Evolutionary conservation across 2,888 invertebrate species (phyloP).

Genomic region (Nasonovia ribisnigri): DNA sequence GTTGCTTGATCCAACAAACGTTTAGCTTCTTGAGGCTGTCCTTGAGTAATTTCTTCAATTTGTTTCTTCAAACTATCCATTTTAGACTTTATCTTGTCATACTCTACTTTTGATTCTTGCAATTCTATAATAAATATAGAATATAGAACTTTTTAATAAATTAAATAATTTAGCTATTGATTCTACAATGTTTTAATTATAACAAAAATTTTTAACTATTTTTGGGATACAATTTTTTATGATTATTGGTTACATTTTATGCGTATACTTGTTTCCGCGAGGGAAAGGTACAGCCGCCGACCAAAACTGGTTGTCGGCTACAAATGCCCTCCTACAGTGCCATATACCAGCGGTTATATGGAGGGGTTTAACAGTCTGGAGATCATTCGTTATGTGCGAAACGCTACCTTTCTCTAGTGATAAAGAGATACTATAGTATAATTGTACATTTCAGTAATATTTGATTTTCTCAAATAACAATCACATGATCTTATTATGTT

Average conservation of each 20-base stretch:
- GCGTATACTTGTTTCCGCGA: too few species aligned
- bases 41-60: constrained; percentile 79
- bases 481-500: background rate
- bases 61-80: constrained; percentile 77
- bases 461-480: background rate
- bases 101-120: constrained; percentile 75
- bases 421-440: too few species aligned
- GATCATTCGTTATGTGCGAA: too few species aligned
- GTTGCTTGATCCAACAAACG: constrained; percentile 78
- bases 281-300: too few species aligned
- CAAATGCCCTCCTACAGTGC: too few species aligned
- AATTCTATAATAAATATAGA: constrained; percentile 70
- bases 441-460: background rate
- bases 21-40: constrained; percentile 79
- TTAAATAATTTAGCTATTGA: background rate
- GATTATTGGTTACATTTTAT: background rate
- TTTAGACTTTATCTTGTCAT: constrained; percentile 76
- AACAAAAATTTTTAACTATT: background rate
- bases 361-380: too few species aligned
- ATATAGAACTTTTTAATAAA: background rate
- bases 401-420: too few species aligned
- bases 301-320: too few species aligned
- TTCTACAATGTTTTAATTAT: background rate
- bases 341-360: too few species aligned
- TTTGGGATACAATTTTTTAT: background rate